These are phyloP conservation scores for Zele albiditarsus DNA, from an alignment of 2,888 invertebrate species.

Conservation along the genomic window DNA sequence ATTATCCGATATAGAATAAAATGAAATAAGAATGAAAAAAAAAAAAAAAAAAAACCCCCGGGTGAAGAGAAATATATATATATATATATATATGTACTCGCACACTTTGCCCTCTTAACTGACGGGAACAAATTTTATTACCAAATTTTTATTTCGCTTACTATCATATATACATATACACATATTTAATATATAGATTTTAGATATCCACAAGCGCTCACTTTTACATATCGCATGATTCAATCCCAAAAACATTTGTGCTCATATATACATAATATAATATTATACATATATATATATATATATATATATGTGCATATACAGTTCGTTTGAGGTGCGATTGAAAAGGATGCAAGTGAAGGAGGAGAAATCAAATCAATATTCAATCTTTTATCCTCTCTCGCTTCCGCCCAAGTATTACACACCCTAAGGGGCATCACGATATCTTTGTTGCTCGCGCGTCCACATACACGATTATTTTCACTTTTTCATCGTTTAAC, in stretches of 20 bases:
- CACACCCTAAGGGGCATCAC: not conserved
- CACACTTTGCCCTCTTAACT: slow-evolving; percentile 57
- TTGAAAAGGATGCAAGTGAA: slow-evolving; percentile 7
- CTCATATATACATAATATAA: slow-evolving; percentile 6
- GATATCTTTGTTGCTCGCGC: slow-evolving; percentile 6
- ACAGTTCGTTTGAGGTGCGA: not conserved
- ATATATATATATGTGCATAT: not conserved
- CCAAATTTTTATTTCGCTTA: slow-evolving; percentile 55
- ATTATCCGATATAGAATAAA: not conserved
- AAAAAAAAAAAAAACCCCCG: not conserved
- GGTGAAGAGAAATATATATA: slow-evolving; percentile 33
- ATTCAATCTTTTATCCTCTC: slow-evolving; percentile 34
- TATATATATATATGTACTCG: slow-evolving; percentile 48
- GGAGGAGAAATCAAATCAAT: slow-evolving; percentile 41
- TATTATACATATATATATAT: not conserved
- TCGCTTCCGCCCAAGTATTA: slow-evolving; percentile 20
- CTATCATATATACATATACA: not conserved
- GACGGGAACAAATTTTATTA: slow-evolving; percentile 73
- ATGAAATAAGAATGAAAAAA: not conserved
- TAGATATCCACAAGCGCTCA: slow-evolving; percentile 35
- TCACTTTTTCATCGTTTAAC: slow-evolving; percentile 39
- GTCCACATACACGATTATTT: slow-evolving; percentile 39
- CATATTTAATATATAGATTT: not conserved
- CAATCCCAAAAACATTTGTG: not conserved
- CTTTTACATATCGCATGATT: slow-evolving; percentile 16